Conservation (phyloP, 2,888 invertebrate genomes). For the Notodonta dromedarius region DNA sequence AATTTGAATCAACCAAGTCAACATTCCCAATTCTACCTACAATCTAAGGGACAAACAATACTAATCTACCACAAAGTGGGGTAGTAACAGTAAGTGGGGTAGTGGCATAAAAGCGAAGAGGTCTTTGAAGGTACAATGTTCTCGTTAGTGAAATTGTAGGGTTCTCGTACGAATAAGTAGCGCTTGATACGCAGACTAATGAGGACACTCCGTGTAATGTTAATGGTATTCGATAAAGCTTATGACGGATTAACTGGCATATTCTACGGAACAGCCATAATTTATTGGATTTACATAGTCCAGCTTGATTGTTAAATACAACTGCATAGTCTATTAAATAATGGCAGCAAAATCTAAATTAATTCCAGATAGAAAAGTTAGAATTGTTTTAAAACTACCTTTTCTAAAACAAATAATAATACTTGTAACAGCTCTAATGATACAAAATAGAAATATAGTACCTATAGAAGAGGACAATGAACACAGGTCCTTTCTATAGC, state of each 20-base stretch:
- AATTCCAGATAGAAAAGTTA: no score
- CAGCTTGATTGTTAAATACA: no score
- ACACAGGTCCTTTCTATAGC: conserved; percentile 19
- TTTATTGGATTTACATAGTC: neutral
- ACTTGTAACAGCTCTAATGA: no score
- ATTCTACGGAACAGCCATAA: neutral
- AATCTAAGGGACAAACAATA: neutral
- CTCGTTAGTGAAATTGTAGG: conserved; percentile 41
- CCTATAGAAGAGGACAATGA: conserved; percentile 8
- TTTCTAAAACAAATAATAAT: no score
- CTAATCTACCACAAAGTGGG: conserved; percentile 30
- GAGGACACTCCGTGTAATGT: no score
- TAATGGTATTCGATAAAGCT: neutral
- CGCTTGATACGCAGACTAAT: conserved; percentile 11
- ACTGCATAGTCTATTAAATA: no score
- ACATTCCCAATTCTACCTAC: no score
- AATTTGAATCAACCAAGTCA: no score
- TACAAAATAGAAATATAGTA: no score
- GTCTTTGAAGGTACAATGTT: conserved; percentile 22
- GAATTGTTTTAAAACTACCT: no score
- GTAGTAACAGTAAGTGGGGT: conserved; percentile 20
- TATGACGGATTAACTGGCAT: neutral
- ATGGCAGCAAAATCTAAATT: no score
- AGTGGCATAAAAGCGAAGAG: conserved; percentile 13
- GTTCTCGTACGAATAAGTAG: conserved; percentile 28